phyloP scores from a whole-genome alignment of 2,797 vertebrate genomes.

The Galago senegalensis region DNA sequence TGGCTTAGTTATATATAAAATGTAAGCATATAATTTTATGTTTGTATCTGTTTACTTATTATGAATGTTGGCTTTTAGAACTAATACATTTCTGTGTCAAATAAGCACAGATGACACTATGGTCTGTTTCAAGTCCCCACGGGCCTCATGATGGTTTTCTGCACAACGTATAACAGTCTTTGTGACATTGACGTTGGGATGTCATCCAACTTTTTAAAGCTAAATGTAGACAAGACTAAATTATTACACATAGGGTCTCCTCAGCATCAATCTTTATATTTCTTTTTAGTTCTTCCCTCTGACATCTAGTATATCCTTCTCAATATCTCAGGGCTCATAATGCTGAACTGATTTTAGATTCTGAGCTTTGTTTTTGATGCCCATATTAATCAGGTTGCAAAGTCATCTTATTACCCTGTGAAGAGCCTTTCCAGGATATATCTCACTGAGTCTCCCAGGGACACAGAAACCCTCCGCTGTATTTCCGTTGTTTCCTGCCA shows the following conservation, averaged over 20 bases:
- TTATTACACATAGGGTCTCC: conserved; percentile 60
- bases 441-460: conserved; percentile 76
- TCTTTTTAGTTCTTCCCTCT: conserved; percentile 76
- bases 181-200: conserved; percentile 69
- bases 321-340: conserved; percentile 74
- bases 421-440: conserved; percentile 80
- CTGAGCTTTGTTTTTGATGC: conserved; percentile 78
- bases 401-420: conserved; percentile 83
- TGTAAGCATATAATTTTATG: conserved; percentile 13
- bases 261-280: conserved; percentile 62
- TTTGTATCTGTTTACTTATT: conserved; percentile 57
- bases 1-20: conserved; percentile 36
- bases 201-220: conserved; percentile 68
- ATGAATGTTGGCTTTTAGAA: conserved; percentile 64
- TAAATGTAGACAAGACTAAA: conserved; percentile 68
- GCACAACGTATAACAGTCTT: conserved; percentile 63
- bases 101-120: conserved; percentile 68
- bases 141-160: conserved; percentile 74
- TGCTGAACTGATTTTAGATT: conserved; percentile 74
- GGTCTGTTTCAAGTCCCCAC: conserved; percentile 65
- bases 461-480: conserved; percentile 71
- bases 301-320: conserved; percentile 30
- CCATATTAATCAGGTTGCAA: conserved; percentile 83
- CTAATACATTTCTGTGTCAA: conserved; percentile 71
- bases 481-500: conserved; percentile 85